Evolutionary conservation across 2,797 vertebrate species (phyloP).

Genomic region (Molossus alvarezi): DNA sequence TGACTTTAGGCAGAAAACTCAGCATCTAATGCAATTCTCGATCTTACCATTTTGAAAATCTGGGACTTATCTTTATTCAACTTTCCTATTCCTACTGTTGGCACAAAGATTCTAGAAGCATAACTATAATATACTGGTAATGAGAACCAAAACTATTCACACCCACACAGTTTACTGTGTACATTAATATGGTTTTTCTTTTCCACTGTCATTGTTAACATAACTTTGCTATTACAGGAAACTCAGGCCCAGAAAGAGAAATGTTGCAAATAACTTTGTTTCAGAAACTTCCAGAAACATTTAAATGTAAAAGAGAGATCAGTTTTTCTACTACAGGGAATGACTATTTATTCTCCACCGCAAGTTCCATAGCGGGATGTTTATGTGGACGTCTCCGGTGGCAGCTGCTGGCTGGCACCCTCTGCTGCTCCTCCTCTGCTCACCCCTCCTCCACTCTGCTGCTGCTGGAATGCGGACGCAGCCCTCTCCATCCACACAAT

Average conservation of each 20-base stretch:
- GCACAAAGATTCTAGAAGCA: not conserved
- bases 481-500: not conserved
- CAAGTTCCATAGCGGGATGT: too few species aligned
- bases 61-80: not conserved
- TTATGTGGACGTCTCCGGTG: not conserved
- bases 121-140: not conserved
- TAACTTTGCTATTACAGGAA: constrained; percentile 58
- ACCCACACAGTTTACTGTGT: not conserved
- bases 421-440: not conserved
- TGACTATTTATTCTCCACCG: not conserved
- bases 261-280: constrained; percentile 60
- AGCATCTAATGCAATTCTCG: not conserved
- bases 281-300: constrained; percentile 7
- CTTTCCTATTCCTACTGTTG: not conserved
- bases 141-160: not conserved
- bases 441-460: not conserved
- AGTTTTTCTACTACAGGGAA: constrained; percentile 34
- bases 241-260: not conserved
- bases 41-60: not conserved
- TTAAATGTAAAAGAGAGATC: not conserved
- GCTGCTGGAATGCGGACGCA: not conserved
- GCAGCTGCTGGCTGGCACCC: not conserved
- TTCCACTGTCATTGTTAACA: constrained; percentile 7
- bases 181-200: not conserved
- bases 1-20: not conserved